Base-by-base conservation (phyloP, 2,888 invertebrate genomes). In the Leptinotarsa tumamoca region DNA sequence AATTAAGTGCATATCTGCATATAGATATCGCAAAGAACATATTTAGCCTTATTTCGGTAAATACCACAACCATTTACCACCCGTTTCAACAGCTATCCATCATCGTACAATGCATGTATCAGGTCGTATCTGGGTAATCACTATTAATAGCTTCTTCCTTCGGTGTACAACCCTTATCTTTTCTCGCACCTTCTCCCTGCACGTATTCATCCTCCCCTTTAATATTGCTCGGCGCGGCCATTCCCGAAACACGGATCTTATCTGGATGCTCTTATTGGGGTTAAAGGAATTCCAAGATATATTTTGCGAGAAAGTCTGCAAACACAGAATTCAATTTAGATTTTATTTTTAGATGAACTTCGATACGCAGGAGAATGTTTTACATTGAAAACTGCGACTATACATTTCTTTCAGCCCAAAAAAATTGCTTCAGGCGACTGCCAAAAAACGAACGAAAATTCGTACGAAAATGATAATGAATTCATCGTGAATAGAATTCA, bases 81-180 rank as follows among this genome's bases (percentile, higher is more conserved):
- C 52, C 61, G 18, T 73, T 69, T 68, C 73, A 73, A 73, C 67
- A 76, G 70, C 76, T 73, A 76, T 76, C 76, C 73, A 76, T 76
- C 76, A 76, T 76, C 76, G 69, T 54, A 73, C 73, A 71, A 73
- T 73, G 76, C 70, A 73, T 76, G 73, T 76, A 76, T 76, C 76
- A 71, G 73, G 79, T 80, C 79, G 81, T 80, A 82, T 81, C 80
- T 80, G 79, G 79, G 82, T 85, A 85, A 85, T 85, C 82, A 83
- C 83, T 83, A 84, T 83, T 83, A 84, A 83, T 84, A 84, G 85
- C 83, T 80, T 74, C 81, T 84, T 85, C 83, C 83, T 82, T 70
- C 78, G 79, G 79, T 77, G 78, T 77, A 79, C 78, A 79, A 74
- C 81, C 81, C 70, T 82, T 81, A 81, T 83, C 82, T 77, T 78